Evolutionary conservation across 2,113 vertebrate genomes (phyloP).

Genomic region (Hippocampus mohnikei): DNA sequence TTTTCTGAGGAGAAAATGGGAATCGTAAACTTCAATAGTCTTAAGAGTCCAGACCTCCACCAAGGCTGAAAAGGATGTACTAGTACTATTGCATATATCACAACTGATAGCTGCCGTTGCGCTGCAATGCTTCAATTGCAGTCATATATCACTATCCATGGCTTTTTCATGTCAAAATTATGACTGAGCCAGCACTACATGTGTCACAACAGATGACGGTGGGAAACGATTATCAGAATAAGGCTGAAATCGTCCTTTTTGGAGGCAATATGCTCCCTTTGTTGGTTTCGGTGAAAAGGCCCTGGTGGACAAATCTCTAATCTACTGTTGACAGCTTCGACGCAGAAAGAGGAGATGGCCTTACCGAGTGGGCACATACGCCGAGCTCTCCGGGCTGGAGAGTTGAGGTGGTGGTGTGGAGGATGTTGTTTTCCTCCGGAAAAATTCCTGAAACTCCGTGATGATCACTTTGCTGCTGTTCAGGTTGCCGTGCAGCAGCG

Average conservation of each 20-base stretch:
- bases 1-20: constrained; percentile 67
- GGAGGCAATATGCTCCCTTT: background rate
- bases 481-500: constrained; percentile 88
- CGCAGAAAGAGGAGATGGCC: background rate
- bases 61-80: background rate
- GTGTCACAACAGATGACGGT: too few species aligned
- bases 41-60: background rate
- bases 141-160: background rate
- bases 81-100: background rate
- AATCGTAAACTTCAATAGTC: background rate
- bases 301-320: background rate
- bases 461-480: constrained; percentile 91
- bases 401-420: constrained; percentile 41
- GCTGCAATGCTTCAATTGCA: background rate
- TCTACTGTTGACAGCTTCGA: too few species aligned
- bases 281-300: background rate
- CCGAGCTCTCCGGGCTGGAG: constrained; percentile 46
- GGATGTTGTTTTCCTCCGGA: constrained; percentile 63
- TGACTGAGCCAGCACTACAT: too few species aligned
- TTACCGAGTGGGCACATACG: constrained; percentile 81
- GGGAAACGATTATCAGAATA: too few species aligned
- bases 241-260: too few species aligned
- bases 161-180: background rate
- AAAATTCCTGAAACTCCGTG: constrained; percentile 90
- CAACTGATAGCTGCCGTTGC: background rate